These are phyloP conservation scores for Furcula furcula DNA, from an alignment of 2,888 invertebrate species.

Conservation along the genomic window DNA sequence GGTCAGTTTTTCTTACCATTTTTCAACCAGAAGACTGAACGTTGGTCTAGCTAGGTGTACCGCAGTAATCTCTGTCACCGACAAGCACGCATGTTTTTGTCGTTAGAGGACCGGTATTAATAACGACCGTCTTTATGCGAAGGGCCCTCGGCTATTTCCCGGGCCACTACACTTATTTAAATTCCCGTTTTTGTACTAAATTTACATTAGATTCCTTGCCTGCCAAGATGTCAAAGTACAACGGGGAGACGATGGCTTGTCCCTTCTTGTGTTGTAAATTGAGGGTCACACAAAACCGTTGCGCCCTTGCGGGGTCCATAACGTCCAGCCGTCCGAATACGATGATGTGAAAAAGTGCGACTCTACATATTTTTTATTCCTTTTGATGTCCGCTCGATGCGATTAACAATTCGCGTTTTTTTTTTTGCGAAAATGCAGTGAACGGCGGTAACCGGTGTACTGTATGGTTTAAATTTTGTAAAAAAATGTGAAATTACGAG, in stretches of 20 bases:
- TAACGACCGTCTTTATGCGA: conserved; percentile 69
- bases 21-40: not conserved
- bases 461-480: conserved; percentile 63
- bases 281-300: conserved; percentile 81
- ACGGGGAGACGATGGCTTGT: conserved; percentile 52
- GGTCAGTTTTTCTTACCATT: not conserved
- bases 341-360: conserved; percentile 66
- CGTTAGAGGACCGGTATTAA: conserved; percentile 59
- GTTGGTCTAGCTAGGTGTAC: conserved; percentile 4
- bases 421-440: conserved; percentile 47
- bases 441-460: conserved; percentile 66
- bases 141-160: conserved; percentile 51
- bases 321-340: conserved; percentile 71
- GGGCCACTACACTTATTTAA: conserved; percentile 76
- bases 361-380: conserved; percentile 56
- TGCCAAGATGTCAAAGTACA: conserved; percentile 68
- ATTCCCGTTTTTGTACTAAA: conserved; percentile 78
- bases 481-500: conserved; percentile 74
- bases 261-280: conserved; percentile 78
- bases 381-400: conserved; percentile 62
- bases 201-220: conserved; percentile 76
- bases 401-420: conserved; percentile 67
- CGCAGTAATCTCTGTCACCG: conserved; percentile 29
- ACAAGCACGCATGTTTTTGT: conserved; percentile 50
- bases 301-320: conserved; percentile 66